Percentiles rank a stretch among this genome's conserved stretches.
Conservation (phyloP, 2,888 invertebrate genomes). For the Papilio elwesi region DNA sequence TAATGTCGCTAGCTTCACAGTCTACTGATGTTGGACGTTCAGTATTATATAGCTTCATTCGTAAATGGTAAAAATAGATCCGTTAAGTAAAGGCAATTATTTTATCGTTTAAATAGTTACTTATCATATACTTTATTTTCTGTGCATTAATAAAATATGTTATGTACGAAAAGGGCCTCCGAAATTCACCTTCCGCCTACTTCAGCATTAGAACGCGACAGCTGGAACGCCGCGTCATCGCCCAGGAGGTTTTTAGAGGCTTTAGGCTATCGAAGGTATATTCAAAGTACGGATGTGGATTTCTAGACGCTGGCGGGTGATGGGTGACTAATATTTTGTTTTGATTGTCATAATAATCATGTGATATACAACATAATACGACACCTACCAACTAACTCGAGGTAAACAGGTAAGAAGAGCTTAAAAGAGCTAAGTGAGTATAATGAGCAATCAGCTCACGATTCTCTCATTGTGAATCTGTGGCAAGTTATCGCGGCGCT, state of each 20-base stretch:
- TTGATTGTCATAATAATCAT: background rate
- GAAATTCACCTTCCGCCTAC: too few relatives aligned
- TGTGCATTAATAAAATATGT: too few relatives aligned
- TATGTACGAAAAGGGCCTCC: too few relatives aligned
- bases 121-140: too few relatives aligned
- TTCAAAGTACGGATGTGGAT: too few relatives aligned
- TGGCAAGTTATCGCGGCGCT: constrained; percentile 72
- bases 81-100: too few relatives aligned
- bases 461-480: constrained; percentile 66
- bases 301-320: background rate
- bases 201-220: too few relatives aligned
- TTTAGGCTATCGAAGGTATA: too few relatives aligned
- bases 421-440: constrained; percentile 35
- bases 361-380: background rate
- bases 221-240: too few relatives aligned
- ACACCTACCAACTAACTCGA: background rate
- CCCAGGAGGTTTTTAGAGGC: too few relatives aligned
- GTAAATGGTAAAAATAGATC: constrained; percentile 1
- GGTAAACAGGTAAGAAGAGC: constrained; percentile 10
- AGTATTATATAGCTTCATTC: background rate
- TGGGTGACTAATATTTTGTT: background rate
- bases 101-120: too few relatives aligned
- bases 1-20: constrained; percentile 49
- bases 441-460: constrained; percentile 65
- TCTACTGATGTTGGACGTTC: constrained; percentile 41